Percentiles rank a stretch among this genome's conserved stretches.
Evolutionary conservation across 2,888 invertebrate species (phyloP).

Genomic region (Dascillus cervinus): DNA sequence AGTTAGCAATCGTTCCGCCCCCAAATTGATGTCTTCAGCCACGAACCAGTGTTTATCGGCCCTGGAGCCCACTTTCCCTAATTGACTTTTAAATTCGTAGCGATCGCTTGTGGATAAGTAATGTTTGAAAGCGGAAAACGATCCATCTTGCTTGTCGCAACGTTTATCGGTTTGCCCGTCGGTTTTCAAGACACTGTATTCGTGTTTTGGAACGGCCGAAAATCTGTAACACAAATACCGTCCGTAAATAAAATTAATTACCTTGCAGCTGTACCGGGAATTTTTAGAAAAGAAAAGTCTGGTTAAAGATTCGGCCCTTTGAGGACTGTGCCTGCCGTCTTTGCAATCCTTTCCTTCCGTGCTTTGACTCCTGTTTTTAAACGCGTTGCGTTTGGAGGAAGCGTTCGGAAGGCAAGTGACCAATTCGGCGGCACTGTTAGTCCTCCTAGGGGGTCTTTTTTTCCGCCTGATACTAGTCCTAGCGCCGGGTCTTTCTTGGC

Average conservation of each 20-base stretch:
- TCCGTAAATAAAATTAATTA: not conserved
- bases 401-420: constrained; percentile 56
- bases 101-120: constrained; percentile 58
- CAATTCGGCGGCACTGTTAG: constrained; percentile 63
- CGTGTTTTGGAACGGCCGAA: constrained; percentile 47
- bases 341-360: constrained; percentile 55
- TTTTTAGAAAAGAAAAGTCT: constrained; percentile 55
- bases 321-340: constrained; percentile 39
- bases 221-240: constrained; percentile 29
- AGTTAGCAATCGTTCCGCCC: constrained; percentile 69
- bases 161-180: constrained; percentile 50
- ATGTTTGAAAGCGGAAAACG: constrained; percentile 57
- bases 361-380: constrained; percentile 55
- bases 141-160: constrained; percentile 55
- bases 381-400: constrained; percentile 56
- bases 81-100: constrained; percentile 71
- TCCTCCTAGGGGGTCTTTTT: constrained; percentile 53
- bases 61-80: constrained; percentile 76
- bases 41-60: constrained; percentile 84
- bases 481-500: constrained; percentile 57
- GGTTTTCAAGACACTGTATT: constrained; percentile 57
- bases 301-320: constrained; percentile 68
- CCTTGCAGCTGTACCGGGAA: constrained; percentile 4
- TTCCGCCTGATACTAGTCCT: constrained; percentile 48
- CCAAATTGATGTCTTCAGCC: constrained; percentile 72